Evolutionary conservation across 2,113 vertebrate species (phyloP), one percentile per base, ranked within the genome.

Genomic region (Oxyruncus cristatus): DNA sequence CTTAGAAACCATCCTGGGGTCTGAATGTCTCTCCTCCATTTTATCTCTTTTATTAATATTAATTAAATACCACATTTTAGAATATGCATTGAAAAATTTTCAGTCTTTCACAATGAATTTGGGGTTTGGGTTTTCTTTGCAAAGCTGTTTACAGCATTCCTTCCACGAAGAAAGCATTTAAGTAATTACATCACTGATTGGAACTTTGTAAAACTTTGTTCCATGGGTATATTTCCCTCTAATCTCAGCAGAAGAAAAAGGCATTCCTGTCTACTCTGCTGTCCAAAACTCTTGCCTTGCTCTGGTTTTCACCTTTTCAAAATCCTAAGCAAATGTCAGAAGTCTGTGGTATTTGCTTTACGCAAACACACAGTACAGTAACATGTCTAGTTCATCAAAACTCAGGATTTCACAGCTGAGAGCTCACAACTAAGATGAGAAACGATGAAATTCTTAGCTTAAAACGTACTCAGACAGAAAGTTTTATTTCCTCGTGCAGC

Each of bases 401-500:
- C 76, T 42, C 42, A 2, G 68, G 8, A 30, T 76, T 61, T 44
- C 79, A 16, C 49, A 46, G 82, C 75, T 1, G 12, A 33, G 53
- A 61, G 56, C 66, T 56, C 44, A 4, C 8, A 61, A 17, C 44
- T 8, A 3, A 50, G 65, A 49, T 2, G 4, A 88, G 42, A 58
- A 74, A 52, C 1, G 0, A 14, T 8, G 12, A 62, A 23, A 83
- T 10, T 3, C 0, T 0, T 3, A 27, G 20, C 14, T 66, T 20
- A 11, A 50, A 80, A 11, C 0, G 0, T 28, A 16, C 27, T 2
- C 17, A 37, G 28, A 28, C 0, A 9, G 5, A 0, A 12, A 49
- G 49, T 3, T 80, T 5, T 8, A 1, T 39, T 42, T 73, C 7
- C 13, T 13, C 0, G 2, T 2, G 15, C 42, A 6, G 73, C 11